A percentile compares a stretch with the other conserved stretches of the same genome.
These are phyloP conservation scores for Lordiphosa andalusiaca DNA, from an alignment of 2,888 invertebrate species.

Conservation along the genomic window DNA sequence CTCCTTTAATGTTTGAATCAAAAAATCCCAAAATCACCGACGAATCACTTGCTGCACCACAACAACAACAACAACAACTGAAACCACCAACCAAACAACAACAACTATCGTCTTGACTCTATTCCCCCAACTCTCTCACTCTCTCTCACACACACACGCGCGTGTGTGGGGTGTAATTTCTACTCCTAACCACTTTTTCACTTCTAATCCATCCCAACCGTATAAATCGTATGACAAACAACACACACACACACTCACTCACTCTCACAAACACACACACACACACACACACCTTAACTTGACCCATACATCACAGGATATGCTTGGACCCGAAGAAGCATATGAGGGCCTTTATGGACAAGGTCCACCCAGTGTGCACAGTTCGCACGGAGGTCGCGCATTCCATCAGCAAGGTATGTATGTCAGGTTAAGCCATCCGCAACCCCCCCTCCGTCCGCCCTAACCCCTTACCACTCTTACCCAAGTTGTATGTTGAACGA, in stretches of 20 bases:
- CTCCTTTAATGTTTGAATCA: constrained; percentile 32
- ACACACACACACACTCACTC: constrained; percentile 31
- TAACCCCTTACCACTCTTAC: background rate
- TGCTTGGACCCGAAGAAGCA: constrained; percentile 93
- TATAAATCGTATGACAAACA: constrained; percentile 33
- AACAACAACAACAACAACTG: constrained; percentile 29
- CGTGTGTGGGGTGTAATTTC: constrained; percentile 50
- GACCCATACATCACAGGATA: constrained; percentile 76
- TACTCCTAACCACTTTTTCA: constrained; percentile 74
- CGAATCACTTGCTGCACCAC: constrained; percentile 42
- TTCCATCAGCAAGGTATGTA: constrained; percentile 91
- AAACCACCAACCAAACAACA: constrained; percentile 12
- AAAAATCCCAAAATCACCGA: constrained; percentile 25
- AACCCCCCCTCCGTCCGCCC: background rate
- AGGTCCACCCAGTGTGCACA: constrained; percentile 92
- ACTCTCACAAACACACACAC: constrained; percentile 31
- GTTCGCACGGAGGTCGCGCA: constrained; percentile 87
- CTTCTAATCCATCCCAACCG: constrained; percentile 56
- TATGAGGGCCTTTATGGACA: constrained; percentile 96
- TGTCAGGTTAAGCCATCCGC: constrained; percentile 28
- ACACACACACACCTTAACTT: constrained; percentile 29
- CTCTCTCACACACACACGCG: constrained; percentile 46
- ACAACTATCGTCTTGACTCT: too few relatives aligned
- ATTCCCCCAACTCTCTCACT: constrained; percentile 1
- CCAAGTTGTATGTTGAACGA: too few relatives aligned